phyloP scores from a whole-genome alignment of 2,888 invertebrate genomes.

The Drosophila stalkeri region DNA sequence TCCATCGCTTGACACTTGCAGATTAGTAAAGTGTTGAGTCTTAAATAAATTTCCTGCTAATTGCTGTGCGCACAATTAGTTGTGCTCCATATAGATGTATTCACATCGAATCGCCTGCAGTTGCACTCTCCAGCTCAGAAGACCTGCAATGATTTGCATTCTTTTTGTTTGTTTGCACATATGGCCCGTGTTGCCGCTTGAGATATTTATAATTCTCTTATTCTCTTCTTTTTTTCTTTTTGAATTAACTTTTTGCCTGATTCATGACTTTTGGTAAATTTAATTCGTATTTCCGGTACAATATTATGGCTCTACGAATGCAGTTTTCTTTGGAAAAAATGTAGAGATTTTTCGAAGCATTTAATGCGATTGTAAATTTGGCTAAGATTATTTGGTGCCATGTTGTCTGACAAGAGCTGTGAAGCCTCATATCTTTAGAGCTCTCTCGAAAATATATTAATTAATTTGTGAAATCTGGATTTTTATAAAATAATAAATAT shows the following conservation, averaged over 20 bases:
- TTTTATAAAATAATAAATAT: too few species aligned
- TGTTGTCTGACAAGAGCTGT: slow-evolving; percentile 12
- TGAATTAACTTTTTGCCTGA: slow-evolving; percentile 83
- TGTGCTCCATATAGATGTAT: slow-evolving; percentile 66
- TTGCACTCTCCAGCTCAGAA: slow-evolving; percentile 22
- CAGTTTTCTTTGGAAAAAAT: slow-evolving; percentile 6
- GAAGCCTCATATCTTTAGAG: not conserved
- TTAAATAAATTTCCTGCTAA: slow-evolving; percentile 79
- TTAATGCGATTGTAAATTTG: slow-evolving; percentile 36
- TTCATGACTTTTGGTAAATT: slow-evolving; percentile 81
- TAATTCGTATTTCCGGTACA: slow-evolving; percentile 65
- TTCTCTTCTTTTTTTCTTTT: slow-evolving; percentile 59
- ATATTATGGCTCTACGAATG: slow-evolving; percentile 10
- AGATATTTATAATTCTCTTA: slow-evolving; percentile 32
- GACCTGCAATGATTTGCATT: slow-evolving; percentile 73
- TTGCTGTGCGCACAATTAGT: slow-evolving; percentile 74
- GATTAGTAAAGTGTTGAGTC: slow-evolving; percentile 83
- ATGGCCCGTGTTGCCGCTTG: slow-evolving; percentile 39
- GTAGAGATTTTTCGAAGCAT: not conserved
- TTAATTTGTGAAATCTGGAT: too few species aligned
- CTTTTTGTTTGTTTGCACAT: slow-evolving; percentile 53
- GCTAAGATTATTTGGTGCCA: slow-evolving; percentile 18
- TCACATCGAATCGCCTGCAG: slow-evolving; percentile 4
- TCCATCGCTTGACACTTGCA: slow-evolving; percentile 81
- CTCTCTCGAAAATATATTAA: too few species aligned